Base-by-base conservation (phyloP, 2,888 invertebrate genomes). In the Agonum fuliginosum region DNA sequence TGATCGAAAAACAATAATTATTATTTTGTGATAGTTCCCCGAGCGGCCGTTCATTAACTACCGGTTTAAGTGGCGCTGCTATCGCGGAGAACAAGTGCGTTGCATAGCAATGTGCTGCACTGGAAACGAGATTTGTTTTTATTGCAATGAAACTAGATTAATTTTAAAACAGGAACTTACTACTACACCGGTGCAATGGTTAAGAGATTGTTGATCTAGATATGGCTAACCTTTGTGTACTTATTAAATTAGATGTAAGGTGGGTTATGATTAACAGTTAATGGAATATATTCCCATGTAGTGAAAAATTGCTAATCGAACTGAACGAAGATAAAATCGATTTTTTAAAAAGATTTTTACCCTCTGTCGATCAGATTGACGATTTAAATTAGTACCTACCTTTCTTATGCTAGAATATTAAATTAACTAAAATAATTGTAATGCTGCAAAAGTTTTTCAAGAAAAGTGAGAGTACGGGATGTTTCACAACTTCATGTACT, bases 161-260 rank as follows among this genome's bases (percentile, higher is more conserved):
- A 69, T 69, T 69, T 69, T 46, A 69, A 69, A 27, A 69, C 69
- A 69, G 69, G 69, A 69, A 69, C 69, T 69, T 69, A 46, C 37
- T 69, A 46, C 37, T 46, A 46, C 69, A 69, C 24, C 69, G 41
- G 24, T 62, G 58, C 19, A 62, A 17, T 62, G 58, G 46, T 12
- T 37, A 37, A 54, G 30, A 62, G 30, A 62, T 62, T 62, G 58
- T 62, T 62, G 58, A 62, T 62, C 58, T 62, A 62, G 58, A 62
- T 62, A 62, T 30, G 14, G 19, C 14, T 17, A 62, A 62, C 58
- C 58, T 62, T 62, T 62, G 58, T 62, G 58, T 62, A 62, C 58
- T 62, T 62, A 62, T 62, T 62, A 62, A 62, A 62, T 62, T 62
- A 62, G 30, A 62, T 27, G 58, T 14, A 62, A 62, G 30, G 14